Percentiles rank a stretch among this genome's conserved stretches.
These are phyloP conservation scores for Rotaria socialis DNA, from an alignment of 2,888 invertebrate genomes.

Conservation along the genomic window DNA sequence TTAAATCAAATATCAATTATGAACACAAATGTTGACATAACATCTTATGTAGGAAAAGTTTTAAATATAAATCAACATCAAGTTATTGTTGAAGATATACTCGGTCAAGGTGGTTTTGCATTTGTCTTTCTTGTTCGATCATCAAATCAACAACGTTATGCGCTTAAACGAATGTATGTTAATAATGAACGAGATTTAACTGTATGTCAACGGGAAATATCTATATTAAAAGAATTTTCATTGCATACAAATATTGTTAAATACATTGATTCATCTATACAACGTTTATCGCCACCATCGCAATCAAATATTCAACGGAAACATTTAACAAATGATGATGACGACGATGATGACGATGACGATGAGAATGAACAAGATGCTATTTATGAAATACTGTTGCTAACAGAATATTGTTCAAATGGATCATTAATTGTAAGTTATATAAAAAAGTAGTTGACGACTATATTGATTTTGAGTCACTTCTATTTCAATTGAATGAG, in stretches of 20 bases:
- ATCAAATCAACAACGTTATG: slow-evolving; percentile 67
- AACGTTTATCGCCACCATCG: slow-evolving; percentile 33
- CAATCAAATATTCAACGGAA: slow-evolving; percentile 63
- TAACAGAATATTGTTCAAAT: slow-evolving; percentile 77
- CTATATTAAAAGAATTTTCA: slow-evolving; percentile 63
- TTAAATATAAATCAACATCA: slow-evolving; percentile 25
- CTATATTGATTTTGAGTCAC: no score
- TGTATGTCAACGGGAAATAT: slow-evolving; percentile 81
- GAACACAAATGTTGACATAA: not conserved
- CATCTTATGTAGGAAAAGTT: not conserved
- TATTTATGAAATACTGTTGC: slow-evolving; percentile 77
- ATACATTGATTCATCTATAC: slow-evolving; percentile 42
- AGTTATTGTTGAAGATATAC: slow-evolving; percentile 24
- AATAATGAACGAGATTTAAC: slow-evolving; percentile 82
- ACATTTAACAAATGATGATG: no score
- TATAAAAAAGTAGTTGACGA: no score
- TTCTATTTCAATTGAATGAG: no score
- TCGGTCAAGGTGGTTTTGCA: slow-evolving; percentile 76
- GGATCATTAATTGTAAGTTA: slow-evolving; percentile 67
- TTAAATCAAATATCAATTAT: not conserved
- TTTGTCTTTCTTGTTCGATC: slow-evolving; percentile 80
- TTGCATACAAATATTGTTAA: slow-evolving; percentile 39
- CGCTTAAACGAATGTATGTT: slow-evolving; percentile 84
- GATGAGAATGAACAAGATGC: slow-evolving; percentile 73
- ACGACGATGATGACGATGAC: slow-evolving; percentile 67